These are phyloP conservation scores for Bos javanicus DNA, from an alignment of 2,113 vertebrate species.

Conservation along the genomic window DNA sequence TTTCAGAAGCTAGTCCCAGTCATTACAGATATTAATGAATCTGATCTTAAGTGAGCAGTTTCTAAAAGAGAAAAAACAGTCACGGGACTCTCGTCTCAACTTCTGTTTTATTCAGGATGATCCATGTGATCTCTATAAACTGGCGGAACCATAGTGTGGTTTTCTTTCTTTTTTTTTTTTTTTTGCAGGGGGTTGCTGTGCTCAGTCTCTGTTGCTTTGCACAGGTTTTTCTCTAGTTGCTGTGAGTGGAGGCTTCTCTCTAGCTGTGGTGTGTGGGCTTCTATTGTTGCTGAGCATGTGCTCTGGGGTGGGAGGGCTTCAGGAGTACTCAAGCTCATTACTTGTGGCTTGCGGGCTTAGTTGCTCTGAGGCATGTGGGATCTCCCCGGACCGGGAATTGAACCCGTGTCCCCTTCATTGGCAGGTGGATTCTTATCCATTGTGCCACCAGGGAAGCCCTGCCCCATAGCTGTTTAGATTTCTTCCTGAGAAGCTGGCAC, in stretches of 20 bases:
- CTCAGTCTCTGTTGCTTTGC: background rate
- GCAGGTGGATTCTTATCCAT: background rate
- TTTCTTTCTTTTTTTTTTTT: background rate
- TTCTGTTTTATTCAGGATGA: background rate
- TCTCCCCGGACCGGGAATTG: background rate
- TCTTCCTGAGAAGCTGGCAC: background rate
- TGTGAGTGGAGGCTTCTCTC: accelerated
- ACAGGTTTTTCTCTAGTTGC: background rate
- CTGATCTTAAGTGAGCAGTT: background rate
- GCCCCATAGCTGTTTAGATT: background rate
- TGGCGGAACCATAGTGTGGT: background rate
- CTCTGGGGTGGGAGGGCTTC: background rate
- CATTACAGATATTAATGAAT: background rate
- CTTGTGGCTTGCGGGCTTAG: background rate
- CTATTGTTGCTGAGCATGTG: background rate
- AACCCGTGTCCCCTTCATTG: background rate
- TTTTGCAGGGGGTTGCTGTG: background rate
- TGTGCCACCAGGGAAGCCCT: background rate
- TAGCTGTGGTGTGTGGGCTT: background rate
- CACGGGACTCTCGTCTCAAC: background rate
- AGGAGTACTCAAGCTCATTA: background rate
- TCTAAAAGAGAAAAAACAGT: background rate
- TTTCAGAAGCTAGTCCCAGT: background rate
- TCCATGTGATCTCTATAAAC: background rate
- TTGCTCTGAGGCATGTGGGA: background rate